These are phyloP conservation scores for Alethe castanea DNA, from an alignment of 2,113 vertebrate species.

Conservation along the genomic window DNA sequence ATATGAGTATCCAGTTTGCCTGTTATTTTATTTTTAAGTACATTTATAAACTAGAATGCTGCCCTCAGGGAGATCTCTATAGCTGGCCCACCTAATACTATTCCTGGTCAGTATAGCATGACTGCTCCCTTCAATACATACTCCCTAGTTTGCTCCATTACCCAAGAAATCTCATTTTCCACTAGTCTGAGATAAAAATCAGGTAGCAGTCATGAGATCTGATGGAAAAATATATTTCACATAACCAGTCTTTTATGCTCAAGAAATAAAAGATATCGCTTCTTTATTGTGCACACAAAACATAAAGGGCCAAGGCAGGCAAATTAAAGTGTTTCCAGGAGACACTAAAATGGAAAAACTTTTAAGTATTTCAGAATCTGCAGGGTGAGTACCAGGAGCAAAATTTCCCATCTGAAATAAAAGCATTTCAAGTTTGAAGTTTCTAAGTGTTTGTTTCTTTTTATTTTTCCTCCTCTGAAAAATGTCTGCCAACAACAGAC, in stretches of 20 bases:
- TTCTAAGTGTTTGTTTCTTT: neutral
- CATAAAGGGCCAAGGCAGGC: neutral
- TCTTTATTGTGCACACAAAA: neutral
- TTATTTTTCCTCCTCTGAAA: neutral
- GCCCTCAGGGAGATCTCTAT: neutral
- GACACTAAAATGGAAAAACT: neutral
- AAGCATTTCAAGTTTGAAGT: neutral
- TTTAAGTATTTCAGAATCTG: neutral
- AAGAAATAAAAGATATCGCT: neutral
- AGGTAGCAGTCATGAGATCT: neutral
- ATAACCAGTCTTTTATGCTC: constrained; percentile 19
- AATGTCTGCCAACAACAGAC: neutral
- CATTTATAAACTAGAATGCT: constrained; percentile 1
- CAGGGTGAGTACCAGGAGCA: neutral
- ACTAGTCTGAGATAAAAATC: constrained; percentile 34
- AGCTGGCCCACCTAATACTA: neutral
- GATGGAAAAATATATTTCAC: constrained; percentile 25
- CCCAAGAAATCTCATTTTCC: constrained; percentile 45
- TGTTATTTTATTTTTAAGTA: constrained; percentile 29
- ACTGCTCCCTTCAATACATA: constrained; percentile 31
- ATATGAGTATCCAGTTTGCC: neutral
- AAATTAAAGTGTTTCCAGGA: neutral
- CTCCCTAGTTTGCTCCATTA: constrained; percentile 60
- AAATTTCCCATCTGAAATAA: neutral
- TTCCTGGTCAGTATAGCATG: constrained; percentile 31